phyloP scores from a whole-genome alignment of 1,140 invertebrate genomes.

The Leptinotarsa undecemlineata region DNA sequence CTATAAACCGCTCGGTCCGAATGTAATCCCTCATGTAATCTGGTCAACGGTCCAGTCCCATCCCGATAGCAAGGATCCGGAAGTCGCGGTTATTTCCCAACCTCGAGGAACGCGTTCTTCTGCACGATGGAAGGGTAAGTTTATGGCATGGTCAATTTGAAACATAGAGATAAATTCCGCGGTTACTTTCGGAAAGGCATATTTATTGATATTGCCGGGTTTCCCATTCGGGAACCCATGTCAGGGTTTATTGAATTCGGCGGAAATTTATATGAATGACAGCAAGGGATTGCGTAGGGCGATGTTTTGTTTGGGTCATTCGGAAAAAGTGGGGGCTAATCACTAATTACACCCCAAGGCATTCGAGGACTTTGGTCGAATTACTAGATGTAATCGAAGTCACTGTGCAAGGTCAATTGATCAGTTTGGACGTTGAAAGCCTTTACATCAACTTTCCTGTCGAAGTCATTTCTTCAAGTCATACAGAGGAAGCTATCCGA shows the following conservation, averaged over 20 bases:
- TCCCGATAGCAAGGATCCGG: background rate
- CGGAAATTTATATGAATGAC: background rate
- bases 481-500: too few relatives aligned
- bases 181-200: background rate
- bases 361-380: too few relatives aligned
- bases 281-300: background rate
- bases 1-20: too few relatives aligned
- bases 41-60: background rate
- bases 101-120: background rate
- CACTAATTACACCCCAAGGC: too few relatives aligned
- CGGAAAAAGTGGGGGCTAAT: too few relatives aligned
- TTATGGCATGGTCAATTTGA: slow-evolving; percentile 1
- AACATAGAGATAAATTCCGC: background rate
- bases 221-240: background rate
- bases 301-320: too few relatives aligned
- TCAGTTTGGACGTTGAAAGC: too few relatives aligned
- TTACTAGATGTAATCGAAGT: too few relatives aligned
- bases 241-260: background rate
- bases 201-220: slow-evolving; percentile 6
- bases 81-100: background rate
- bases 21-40: background rate
- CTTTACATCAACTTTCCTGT: too few relatives aligned
- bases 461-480: too few relatives aligned
- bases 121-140: background rate
- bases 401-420: too few relatives aligned